phyloP scores from a whole-genome alignment of 1,140 invertebrate genomes.

The Dendroctonus valens region DNA sequence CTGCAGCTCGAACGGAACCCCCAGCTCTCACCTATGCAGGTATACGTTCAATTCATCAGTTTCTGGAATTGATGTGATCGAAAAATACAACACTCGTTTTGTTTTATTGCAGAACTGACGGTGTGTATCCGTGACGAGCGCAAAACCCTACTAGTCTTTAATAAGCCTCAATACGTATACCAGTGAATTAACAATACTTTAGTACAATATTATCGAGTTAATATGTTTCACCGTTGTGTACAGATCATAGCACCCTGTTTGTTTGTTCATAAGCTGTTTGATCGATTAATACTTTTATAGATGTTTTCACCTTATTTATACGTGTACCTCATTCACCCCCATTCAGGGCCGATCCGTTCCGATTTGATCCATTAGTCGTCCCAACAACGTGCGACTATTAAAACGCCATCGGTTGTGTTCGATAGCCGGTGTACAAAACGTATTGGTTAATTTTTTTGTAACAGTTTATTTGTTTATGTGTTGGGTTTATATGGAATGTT shows the following conservation, averaged over 20 bases:
- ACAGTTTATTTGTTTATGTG: constrained; percentile 49
- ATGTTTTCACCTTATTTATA: constrained; percentile 36
- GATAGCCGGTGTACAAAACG: constrained; percentile 41
- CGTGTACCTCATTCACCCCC: constrained; percentile 38
- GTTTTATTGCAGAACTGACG: constrained; percentile 44
- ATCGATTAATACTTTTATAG: constrained; percentile 32
- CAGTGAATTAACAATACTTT: constrained; percentile 40
- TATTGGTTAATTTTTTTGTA: constrained; percentile 39
- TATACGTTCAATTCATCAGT: constrained; percentile 39
- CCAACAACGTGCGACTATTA: neutral
- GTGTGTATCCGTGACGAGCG: constrained; percentile 41
- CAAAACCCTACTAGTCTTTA: constrained; percentile 48
- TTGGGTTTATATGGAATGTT: constrained; percentile 52
- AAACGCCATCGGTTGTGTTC: neutral
- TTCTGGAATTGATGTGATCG: too few relatives aligned
- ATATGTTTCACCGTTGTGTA: constrained; percentile 47
- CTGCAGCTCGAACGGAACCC: constrained; percentile 71
- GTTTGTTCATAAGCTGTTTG: constrained; percentile 26
- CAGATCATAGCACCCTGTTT: constrained; percentile 44
- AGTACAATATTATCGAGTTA: constrained; percentile 43
- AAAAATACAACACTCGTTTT: too few relatives aligned
- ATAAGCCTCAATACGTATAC: constrained; percentile 48
- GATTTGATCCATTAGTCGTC: neutral
- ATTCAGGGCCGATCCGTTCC: neutral
- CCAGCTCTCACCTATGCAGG: constrained; percentile 60